Percentiles rank a stretch among this genome's conserved stretches.
phyloP scores from a whole-genome alignment of 2,888 invertebrate species.

The Macropis europaea region DNA sequence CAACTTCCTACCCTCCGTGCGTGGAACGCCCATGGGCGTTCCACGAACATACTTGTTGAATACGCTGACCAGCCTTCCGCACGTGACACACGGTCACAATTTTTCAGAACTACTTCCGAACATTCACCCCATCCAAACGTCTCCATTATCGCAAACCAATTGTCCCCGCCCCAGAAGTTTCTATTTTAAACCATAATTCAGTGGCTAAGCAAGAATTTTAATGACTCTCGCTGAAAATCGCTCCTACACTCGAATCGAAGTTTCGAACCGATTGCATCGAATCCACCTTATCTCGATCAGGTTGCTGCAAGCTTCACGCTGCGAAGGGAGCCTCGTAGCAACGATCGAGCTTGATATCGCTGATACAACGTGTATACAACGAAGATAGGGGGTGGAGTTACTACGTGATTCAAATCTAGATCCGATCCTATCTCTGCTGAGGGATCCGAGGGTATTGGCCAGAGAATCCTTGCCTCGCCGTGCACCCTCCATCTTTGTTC shows the following conservation, averaged over 20 bases:
- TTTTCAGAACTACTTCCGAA: too few species aligned
- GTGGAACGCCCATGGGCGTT: too few species aligned
- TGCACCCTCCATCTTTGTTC: slow-evolving; percentile 34
- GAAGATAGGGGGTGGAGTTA: slow-evolving; percentile 36
- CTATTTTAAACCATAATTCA: too few species aligned
- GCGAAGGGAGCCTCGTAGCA: slow-evolving; percentile 7
- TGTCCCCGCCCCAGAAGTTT: too few species aligned
- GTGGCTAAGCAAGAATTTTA: too few species aligned
- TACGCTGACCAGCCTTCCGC: too few species aligned
- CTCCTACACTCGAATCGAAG: background rate
- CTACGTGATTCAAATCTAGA: slow-evolving; percentile 79
- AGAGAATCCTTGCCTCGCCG: slow-evolving; percentile 65
- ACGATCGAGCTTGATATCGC: slow-evolving; percentile 31
- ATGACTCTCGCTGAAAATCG: too few species aligned
- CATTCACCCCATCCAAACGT: too few species aligned
- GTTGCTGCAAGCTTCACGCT: slow-evolving; percentile 22
- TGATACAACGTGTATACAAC: slow-evolving; percentile 30
- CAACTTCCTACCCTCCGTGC: too few species aligned
- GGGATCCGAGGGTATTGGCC: slow-evolving; percentile 66
- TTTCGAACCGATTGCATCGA: background rate
- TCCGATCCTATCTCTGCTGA: slow-evolving; percentile 69
- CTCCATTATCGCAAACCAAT: too few species aligned
- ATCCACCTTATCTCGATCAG: slow-evolving; percentile 12
- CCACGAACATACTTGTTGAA: too few species aligned
- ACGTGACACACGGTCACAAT: too few species aligned